Base-by-base conservation (phyloP, 1,140 invertebrate genomes). In the Sitobion miscanthi region DNA sequence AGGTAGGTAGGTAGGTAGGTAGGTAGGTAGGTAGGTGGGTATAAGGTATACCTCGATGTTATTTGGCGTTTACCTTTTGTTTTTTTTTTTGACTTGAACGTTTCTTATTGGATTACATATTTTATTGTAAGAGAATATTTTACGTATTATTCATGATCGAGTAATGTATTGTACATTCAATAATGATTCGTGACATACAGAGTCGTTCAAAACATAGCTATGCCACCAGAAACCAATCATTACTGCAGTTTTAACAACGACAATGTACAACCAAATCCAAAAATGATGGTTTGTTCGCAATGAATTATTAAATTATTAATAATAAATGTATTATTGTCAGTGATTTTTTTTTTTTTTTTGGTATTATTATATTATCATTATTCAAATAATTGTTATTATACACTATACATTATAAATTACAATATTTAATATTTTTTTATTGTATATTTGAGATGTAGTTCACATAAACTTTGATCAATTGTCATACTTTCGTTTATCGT, bases 151-250 rank as follows among this genome's bases (percentile, higher is more conserved):
- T 69, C 57, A 69, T 17, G 62, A 77, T 77, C 62, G 14, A 77
- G n/a, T 77, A n/a, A 35, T 4, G 30, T 30, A 69, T 69, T n/a
- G 14, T 6, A 69, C n/a, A 77, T 77, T 30, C 25, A 77, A 42
- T 77, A 30, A n/a, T 77, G 14, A 62, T 90, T 90, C 89, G 69
- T 45, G 9, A 20, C 1, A 90, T 90, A 90, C 89, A 90, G 57
- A 42, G 38, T 69, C 23, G 11, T 57, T 30, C 52, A 38, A 57
- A 90, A 69, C 45, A 30, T 77, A 20, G 52, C 52, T n/a, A 62
- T 38, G 8, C 1, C 42, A 52, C 87, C 45, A 30, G 9, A 77
- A 14, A 77, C 62, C n/a, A 77, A n/a, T 6, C 0, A n/a, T 14
- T 77, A n/a, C 17, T 77, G 30, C 30, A n/a, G n/a, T 77, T 77